These are phyloP conservation scores for Ochotona princeps DNA, from an alignment of 2,113 vertebrate species.

Conservation along the genomic window DNA sequence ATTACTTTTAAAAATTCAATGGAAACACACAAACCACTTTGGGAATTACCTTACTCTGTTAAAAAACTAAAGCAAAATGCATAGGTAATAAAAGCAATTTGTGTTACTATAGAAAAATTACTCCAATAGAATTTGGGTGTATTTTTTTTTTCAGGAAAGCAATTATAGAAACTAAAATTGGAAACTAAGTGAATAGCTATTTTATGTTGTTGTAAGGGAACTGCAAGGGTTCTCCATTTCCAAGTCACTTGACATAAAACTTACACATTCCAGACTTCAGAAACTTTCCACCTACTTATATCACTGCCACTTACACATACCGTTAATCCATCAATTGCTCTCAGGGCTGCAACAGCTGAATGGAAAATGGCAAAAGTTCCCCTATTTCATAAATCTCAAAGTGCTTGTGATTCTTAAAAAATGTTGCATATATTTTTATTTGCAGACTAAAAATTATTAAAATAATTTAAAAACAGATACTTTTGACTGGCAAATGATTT, in stretches of 20 bases:
- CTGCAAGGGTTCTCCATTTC: constrained; percentile 55
- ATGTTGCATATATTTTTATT: constrained; percentile 77
- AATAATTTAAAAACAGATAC: constrained; percentile 80
- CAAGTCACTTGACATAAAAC: constrained; percentile 71
- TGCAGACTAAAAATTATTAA: constrained; percentile 76
- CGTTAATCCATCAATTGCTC: constrained; percentile 82
- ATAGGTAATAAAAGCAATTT: constrained; percentile 68
- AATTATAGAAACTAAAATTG: constrained; percentile 68
- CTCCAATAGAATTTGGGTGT: constrained; percentile 59
- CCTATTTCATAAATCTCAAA: constrained; percentile 81
- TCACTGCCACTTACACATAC: constrained; percentile 76
- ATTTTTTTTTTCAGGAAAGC: constrained; percentile 76
- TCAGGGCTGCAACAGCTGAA: constrained; percentile 69
- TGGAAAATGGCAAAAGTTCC: constrained; percentile 75
- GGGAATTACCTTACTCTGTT: constrained; percentile 59
- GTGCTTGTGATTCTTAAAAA: constrained; percentile 76
- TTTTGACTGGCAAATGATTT: constrained; percentile 77
- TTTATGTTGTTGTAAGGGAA: constrained; percentile 71
- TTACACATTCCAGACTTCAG: constrained; percentile 81
- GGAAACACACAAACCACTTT: constrained; percentile 64
- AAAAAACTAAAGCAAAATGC: constrained; percentile 64
- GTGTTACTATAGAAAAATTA: constrained; percentile 60
- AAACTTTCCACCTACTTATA: constrained; percentile 79
- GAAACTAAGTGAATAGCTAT: constrained; percentile 66
- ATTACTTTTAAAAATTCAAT: constrained; percentile 66